Percentiles rank a stretch among this genome's conserved stretches.
Evolutionary conservation across 1,140 invertebrate genomes (phyloP).

Genomic region (Leptopilina boulardi): DNA sequence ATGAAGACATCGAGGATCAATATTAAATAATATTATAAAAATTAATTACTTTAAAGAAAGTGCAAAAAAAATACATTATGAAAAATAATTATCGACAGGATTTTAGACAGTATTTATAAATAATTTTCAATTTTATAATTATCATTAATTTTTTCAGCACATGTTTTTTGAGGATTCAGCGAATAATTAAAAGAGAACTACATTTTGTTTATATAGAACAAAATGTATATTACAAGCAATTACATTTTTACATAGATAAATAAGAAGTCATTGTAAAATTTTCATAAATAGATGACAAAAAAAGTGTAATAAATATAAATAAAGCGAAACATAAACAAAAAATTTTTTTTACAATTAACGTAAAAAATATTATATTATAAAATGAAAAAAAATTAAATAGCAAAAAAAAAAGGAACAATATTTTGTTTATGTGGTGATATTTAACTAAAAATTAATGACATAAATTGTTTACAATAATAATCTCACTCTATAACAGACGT

Average conservation of each 20-base stretch:
- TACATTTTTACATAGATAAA: not conserved
- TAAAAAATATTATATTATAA: not conserved
- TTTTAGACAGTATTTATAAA: not conserved
- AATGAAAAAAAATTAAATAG: not conserved
- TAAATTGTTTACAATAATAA: constrained; percentile 7
- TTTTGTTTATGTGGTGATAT: constrained; percentile 14
- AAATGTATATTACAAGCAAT: constrained; percentile 14
- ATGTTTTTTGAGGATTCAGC: not conserved
- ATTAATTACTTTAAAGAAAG: no score
- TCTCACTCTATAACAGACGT: not conserved
- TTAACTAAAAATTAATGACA: not conserved
- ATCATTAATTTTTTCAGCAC: not conserved
- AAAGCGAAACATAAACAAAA: not conserved
- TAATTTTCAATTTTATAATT: not conserved
- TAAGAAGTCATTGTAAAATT: not conserved
- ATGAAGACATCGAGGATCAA: no score
- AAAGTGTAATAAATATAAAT: not conserved
- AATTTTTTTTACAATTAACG: not conserved
- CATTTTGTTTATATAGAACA: not conserved
- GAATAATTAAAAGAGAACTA: not conserved
- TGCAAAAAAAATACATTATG: no score
- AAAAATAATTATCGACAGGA: no score
- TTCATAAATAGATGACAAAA: not conserved
- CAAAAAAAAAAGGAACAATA: constrained; percentile 8
- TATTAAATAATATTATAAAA: no score